phyloP scores from a whole-genome alignment of 2,113 vertebrate species.

The Regulus satrapa region DNA sequence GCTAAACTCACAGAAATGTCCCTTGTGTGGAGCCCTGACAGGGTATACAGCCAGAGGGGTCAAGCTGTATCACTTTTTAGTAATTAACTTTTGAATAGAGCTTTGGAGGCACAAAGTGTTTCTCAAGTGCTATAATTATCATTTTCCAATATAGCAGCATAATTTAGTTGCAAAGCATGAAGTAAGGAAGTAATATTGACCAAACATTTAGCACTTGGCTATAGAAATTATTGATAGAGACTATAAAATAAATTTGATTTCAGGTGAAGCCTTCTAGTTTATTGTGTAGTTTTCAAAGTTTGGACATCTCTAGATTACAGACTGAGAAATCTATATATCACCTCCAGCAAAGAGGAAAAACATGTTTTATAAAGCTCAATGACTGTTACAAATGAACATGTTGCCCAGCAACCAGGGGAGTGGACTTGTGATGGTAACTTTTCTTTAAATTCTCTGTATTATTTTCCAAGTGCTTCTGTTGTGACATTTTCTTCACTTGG shows the following conservation, averaged over 20 bases:
- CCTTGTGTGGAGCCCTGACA: not conserved
- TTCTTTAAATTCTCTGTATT: not conserved
- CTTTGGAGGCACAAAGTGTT: not conserved
- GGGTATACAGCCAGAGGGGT: not conserved
- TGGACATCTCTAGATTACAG: not conserved
- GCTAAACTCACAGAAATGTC: not conserved
- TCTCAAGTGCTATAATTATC: not conserved
- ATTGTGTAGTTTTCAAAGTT: not conserved
- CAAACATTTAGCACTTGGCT: not conserved
- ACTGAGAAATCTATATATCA: not conserved
- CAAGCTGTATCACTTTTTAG: conserved; percentile 4
- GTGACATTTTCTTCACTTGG: not conserved
- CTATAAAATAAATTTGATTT: conserved; percentile 15
- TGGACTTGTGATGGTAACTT: not conserved
- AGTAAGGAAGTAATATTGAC: not conserved
- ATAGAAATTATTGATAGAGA: not conserved
- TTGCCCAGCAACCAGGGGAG: not conserved
- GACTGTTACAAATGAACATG: not conserved
- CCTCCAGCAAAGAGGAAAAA: not conserved
- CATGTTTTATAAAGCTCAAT: not conserved
- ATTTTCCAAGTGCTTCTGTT: not conserved
- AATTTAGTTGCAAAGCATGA: not conserved
- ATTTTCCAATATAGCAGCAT: not conserved
- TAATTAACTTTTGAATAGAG: conserved; percentile 3
- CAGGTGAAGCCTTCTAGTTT: not conserved